Evolutionary conservation across 2,797 vertebrate genomes (phyloP).

Genomic region (Danio kyathit): DNA sequence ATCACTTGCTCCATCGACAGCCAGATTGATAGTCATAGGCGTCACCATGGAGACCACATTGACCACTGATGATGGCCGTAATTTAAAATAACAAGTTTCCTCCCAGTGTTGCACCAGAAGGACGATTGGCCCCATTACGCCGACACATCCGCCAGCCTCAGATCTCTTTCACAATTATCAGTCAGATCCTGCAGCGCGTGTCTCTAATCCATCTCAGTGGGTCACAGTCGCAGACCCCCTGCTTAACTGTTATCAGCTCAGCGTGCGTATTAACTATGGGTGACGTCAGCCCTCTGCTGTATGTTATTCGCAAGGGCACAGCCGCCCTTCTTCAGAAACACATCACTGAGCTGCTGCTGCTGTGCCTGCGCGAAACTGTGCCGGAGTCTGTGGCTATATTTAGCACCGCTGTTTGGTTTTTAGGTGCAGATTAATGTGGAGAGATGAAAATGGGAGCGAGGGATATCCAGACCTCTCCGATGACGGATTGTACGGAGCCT

Average conservation of each 20-base stretch:
- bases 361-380: conserved; percentile 49
- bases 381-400: conserved; percentile 57
- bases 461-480: conserved; percentile 21
- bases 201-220: conserved; percentile 39
- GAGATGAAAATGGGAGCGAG: conserved; percentile 49
- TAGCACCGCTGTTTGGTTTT: conserved; percentile 54
- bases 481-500: conserved; percentile 21
- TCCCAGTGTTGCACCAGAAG: not conserved
- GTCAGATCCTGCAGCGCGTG: not conserved
- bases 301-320: conserved; percentile 52
- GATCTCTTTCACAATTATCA: conserved; percentile 13
- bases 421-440: conserved; percentile 62
- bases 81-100: conserved; percentile 8
- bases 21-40: conserved; percentile 33
- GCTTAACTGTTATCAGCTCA: conserved; percentile 37
- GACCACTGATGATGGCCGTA: conserved; percentile 22
- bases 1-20: conserved; percentile 52
- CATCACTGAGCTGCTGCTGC: conserved; percentile 37
- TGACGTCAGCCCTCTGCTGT: conserved; percentile 49
- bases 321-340: conserved; percentile 24
- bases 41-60: conserved; percentile 56
- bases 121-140: not conserved
- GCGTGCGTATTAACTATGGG: conserved; percentile 30
- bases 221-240: conserved; percentile 25
- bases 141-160: not conserved